Evolutionary conservation across 2,113 vertebrate species (phyloP), one percentile per base, ranked within the genome.

Genomic region (Gavia stellata): DNA sequence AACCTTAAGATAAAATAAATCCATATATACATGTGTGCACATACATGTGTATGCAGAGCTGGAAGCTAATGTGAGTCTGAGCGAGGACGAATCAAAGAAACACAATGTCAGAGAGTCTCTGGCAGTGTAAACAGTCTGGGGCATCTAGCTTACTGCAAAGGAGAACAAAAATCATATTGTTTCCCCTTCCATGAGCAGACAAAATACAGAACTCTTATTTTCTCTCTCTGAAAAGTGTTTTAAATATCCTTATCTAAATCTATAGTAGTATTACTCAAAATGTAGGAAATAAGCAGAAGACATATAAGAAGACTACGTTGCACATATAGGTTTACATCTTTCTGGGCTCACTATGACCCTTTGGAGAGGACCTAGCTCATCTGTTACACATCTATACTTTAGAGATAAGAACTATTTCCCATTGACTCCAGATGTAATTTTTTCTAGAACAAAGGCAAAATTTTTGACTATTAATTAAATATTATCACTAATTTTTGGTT

Each of bases 1-100:
- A 97, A 81, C 13, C 47, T 94, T 93, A 93, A 79, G 85, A 65
- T 56, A 95, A 83, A 83, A 93, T 90, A 91, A 95, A 91, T 91
- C 53, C 72, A 79, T 75, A 78, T 92, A 75, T 93, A 50, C 91
- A 11, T 26, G 36, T 55, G 61, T 58, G 65, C 78, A 79, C 24
- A 74, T 59, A 81, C n/a, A n/a, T 16, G 13, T 19, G 3, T 86
- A 81, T 92, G n/a, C 59, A 63, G 50, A 81, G 63, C 23, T 88
- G 75, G 82, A 89, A 88, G 68, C 67, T 90, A 91, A 80, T 66
- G 24, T 68, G n/a, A 63, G 52, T 81, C 62, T 73, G 49, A 58
- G 29, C 61, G 63, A 89, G 34, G 50, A 79, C 85, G 56, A 90
- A 61, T 91, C 88, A 95, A 93, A 94, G 87, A 88, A 95, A 73